Conservation (phyloP, 2,888 invertebrate genomes). For the Sipha maydis region DNA sequence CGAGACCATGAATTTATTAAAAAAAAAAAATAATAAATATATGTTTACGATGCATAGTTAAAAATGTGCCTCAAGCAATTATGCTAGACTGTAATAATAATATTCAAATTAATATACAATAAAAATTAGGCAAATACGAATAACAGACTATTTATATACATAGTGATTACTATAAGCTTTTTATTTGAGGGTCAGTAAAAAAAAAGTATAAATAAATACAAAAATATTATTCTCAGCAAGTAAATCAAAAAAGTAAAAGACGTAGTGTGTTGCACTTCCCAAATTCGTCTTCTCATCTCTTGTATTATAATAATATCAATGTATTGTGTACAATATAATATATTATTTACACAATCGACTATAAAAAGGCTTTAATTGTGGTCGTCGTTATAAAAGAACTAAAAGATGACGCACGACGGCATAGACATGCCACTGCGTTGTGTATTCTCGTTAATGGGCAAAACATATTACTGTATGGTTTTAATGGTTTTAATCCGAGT, state of each 20-base stretch:
- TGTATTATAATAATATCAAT: background rate
- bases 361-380: background rate
- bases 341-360: background rate
- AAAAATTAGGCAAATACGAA: no score
- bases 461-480: background rate
- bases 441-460: background rate
- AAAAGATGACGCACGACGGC: background rate
- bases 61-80: no score
- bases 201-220: no score
- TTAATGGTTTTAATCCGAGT: background rate
- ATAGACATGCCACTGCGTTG: background rate
- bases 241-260: background rate
- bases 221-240: no score
- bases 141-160: no score
- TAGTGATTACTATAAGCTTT: no score
- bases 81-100: no score
- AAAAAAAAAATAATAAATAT: no score
- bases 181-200: no score
- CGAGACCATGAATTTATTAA: no score
- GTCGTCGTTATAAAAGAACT: background rate
- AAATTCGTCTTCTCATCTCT: background rate
- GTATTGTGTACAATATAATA: background rate
- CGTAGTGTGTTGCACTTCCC: background rate
- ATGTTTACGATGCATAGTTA: no score
- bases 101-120: no score